Conservation (phyloP, 2,888 invertebrate genomes). For the Drosophila birchii region DNA sequence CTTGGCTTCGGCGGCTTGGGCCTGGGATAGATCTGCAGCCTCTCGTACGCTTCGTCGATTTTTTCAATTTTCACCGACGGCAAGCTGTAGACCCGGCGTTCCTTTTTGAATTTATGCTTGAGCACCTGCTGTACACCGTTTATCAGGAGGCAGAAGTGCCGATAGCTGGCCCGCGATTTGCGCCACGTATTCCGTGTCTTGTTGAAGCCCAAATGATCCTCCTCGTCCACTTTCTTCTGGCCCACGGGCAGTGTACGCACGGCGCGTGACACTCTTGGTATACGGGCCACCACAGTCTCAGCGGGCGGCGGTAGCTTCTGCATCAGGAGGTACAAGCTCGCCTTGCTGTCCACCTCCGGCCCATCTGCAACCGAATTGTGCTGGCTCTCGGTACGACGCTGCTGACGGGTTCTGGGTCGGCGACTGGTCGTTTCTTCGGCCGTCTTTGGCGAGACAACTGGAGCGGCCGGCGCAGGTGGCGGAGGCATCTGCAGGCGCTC, state of each 20-base stretch:
- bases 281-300: conserved; percentile 5
- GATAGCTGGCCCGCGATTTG: conserved; percentile 64
- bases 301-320: conserved; percentile 51
- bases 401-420: conserved; percentile 54
- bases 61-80: conserved; percentile 52
- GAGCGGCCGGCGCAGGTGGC: neutral
- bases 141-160: conserved; percentile 68
- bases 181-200: conserved; percentile 47
- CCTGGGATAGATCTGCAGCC: conserved; percentile 53
- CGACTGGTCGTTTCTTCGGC: neutral
- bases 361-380: neutral
- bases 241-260: conserved; percentile 1
- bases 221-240: conserved; percentile 2
- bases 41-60: conserved; percentile 48
- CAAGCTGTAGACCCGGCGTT: conserved; percentile 71
- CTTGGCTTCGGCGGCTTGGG: conserved; percentile 37
- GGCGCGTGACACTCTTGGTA: conserved; percentile 9
- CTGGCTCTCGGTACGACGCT: conserved; percentile 20
- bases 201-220: conserved; percentile 52
- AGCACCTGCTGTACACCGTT: conserved; percentile 73
- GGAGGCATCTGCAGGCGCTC: conserved; percentile 12
- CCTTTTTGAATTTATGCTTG: conserved; percentile 74
- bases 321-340: conserved; percentile 44
- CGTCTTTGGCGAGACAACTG: neutral
- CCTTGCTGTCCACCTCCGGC: conserved; percentile 49